A percentile compares a stretch with the other conserved stretches of the same genome.
Conservation (phyloP, 2,113 vertebrate species). For the Platichthys flesus region DNA sequence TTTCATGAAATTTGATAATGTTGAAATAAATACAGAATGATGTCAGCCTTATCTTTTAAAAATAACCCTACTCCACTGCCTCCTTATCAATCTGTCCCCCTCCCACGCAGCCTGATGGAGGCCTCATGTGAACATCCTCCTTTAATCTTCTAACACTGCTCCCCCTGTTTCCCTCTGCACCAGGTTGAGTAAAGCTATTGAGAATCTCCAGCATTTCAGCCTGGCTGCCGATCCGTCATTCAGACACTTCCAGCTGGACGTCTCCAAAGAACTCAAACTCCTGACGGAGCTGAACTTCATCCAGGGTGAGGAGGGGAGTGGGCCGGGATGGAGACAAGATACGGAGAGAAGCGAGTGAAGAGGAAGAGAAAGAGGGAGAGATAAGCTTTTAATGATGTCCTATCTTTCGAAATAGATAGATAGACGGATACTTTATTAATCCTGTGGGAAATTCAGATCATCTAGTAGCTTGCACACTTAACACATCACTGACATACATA, state of each 20-base stretch:
- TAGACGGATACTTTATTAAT: too few species aligned
- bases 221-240: conserved; percentile 90
- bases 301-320: conserved; percentile 82
- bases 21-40: neutral
- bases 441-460: too few species aligned
- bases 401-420: too few species aligned
- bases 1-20: neutral
- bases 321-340: neutral
- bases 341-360: too few species aligned
- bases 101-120: neutral
- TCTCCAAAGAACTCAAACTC: conserved; percentile 92
- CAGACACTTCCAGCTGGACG: conserved; percentile 93
- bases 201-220: conserved; percentile 91
- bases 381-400: too few species aligned
- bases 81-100: neutral
- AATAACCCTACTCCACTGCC: neutral
- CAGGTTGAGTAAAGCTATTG: conserved; percentile 90
- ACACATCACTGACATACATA: too few species aligned
- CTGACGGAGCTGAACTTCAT: conserved; percentile 92
- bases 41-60: neutral
- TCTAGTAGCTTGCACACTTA: too few species aligned
- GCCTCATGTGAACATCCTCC: conserved; percentile 6
- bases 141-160: neutral
- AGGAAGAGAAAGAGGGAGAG: too few species aligned
- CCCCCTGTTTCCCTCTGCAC: neutral